phyloP scores from a whole-genome alignment of 2,888 invertebrate genomes.

The Andrena trimmerana region DNA sequence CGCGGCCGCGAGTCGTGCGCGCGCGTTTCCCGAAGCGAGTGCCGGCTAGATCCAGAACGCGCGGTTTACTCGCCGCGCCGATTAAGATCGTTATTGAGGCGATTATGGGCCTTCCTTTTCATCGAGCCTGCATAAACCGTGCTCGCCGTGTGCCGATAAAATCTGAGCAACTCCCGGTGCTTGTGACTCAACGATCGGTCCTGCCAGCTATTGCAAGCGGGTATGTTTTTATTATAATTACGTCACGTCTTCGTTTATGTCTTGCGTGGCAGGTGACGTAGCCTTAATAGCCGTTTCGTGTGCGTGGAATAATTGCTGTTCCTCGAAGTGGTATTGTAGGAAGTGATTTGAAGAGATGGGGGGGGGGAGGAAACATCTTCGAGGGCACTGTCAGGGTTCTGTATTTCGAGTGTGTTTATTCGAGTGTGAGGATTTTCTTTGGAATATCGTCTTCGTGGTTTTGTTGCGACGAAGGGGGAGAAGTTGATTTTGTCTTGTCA shows the following conservation, averaged over 20 bases:
- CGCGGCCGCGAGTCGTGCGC: conserved; percentile 1
- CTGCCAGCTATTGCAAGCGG: conserved; percentile 15
- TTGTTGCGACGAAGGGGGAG: too few species aligned
- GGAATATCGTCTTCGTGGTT: too few species aligned
- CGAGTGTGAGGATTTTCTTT: too few species aligned
- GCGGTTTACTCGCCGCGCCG: conserved; percentile 17
- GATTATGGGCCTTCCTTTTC: conserved; percentile 60
- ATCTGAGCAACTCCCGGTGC: neutral
- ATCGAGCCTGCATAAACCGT: conserved; percentile 47
- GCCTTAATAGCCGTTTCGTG: too few species aligned
- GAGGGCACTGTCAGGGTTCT: too few species aligned
- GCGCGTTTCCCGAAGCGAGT: neutral
- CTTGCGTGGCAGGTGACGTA: neutral
- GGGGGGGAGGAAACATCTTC: too few species aligned
- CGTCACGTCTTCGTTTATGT: neutral
- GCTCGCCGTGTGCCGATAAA: neutral
- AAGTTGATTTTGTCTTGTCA: too few species aligned
- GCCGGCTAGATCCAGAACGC: conserved; percentile 29
- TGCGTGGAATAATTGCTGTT: conserved; percentile 1
- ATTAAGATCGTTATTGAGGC: conserved; percentile 56
- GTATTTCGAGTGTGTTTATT: too few species aligned
- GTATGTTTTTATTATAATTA: conserved; percentile 9
- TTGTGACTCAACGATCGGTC: conserved; percentile 13
- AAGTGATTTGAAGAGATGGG: too few species aligned
- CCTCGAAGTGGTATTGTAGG: neutral